phyloP scores from a whole-genome alignment of 2,888 invertebrate species.

The Pollenia labialis region DNA sequence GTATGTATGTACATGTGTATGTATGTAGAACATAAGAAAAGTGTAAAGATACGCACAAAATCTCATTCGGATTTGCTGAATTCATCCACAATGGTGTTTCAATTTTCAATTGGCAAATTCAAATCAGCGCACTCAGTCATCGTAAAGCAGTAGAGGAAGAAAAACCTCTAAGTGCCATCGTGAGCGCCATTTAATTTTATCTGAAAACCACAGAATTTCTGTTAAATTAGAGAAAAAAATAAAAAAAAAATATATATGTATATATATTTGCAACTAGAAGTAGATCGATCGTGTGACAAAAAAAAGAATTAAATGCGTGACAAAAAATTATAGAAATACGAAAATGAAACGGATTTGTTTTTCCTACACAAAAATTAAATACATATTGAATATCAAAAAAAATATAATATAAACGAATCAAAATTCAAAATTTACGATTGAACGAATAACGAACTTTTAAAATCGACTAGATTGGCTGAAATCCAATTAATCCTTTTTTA shows the following conservation, averaged over 20 bases:
- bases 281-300: constrained; percentile 50
- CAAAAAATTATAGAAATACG: constrained; percentile 30
- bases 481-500: constrained; percentile 40
- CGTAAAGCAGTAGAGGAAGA: constrained; percentile 74
- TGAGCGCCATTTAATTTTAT: constrained; percentile 42
- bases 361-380: neutral
- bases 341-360: constrained; percentile 29
- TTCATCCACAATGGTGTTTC: constrained; percentile 52
- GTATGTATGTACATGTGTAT: neutral
- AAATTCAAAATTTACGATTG: constrained; percentile 64
- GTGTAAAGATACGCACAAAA: constrained; percentile 57
- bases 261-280: constrained; percentile 37
- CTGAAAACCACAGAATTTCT: constrained; percentile 37
- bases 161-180: constrained; percentile 74
- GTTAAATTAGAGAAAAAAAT: constrained; percentile 29
- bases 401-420: constrained; percentile 37
- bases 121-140: constrained; percentile 73
- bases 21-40: constrained; percentile 1
- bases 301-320: constrained; percentile 40
- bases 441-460: constrained; percentile 56
- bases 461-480: constrained; percentile 58
- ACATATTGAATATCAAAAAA: neutral
- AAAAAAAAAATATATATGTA: constrained; percentile 36
- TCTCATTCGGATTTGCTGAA: constrained; percentile 62
- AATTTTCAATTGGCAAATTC: constrained; percentile 44